phyloP scores from a whole-genome alignment of 92 coral and sea anemone species.

The Plumapathes pennacea region DNA sequence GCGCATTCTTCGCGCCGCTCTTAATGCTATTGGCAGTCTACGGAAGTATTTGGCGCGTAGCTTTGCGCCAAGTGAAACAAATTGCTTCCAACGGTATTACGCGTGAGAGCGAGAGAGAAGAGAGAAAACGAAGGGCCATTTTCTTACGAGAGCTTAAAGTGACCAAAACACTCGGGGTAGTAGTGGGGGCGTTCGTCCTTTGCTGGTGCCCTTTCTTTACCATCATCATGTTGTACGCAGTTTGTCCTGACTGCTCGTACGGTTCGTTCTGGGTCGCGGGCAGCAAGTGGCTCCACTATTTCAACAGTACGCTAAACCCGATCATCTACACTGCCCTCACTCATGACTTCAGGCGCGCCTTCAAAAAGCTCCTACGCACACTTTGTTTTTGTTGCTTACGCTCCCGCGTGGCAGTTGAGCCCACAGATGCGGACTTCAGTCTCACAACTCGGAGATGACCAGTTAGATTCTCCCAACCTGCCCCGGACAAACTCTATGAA shows the following conservation, averaged over 20 bases:
- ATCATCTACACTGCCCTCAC: slow-evolving; percentile 68
- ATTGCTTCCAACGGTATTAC: slow-evolving; percentile 20
- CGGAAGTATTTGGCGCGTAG: slow-evolving; percentile 53
- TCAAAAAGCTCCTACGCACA: slow-evolving; percentile 42
- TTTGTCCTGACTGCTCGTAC: slow-evolving; percentile 46
- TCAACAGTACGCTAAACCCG: slow-evolving; percentile 68
- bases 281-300: slow-evolving; percentile 78
- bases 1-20: slow-evolving; percentile 65
- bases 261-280: slow-evolving; percentile 18
- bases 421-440: too few relatives aligned
- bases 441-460: too few relatives aligned
- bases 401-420: too few relatives aligned
- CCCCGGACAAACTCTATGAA: too few relatives aligned
- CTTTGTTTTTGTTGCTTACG: too few relatives aligned
- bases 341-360: slow-evolving; percentile 58
- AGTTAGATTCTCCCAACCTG: too few relatives aligned
- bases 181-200: slow-evolving; percentile 70
- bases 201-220: slow-evolving; percentile 88
- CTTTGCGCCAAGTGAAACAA: slow-evolving; percentile 51
- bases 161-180: slow-evolving; percentile 70
- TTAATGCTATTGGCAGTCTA: slow-evolving; percentile 50
- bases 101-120: slow-evolving; percentile 48
- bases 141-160: slow-evolving; percentile 67
- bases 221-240: slow-evolving; percentile 51
- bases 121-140: slow-evolving; percentile 38